Percentiles rank a stretch among this genome's conserved stretches.
Evolutionary conservation across 30 jellyfish, hydroid and myxozoan genomes (phyloP).

Genomic region (Chrysaora quinquecirrha): DNA sequence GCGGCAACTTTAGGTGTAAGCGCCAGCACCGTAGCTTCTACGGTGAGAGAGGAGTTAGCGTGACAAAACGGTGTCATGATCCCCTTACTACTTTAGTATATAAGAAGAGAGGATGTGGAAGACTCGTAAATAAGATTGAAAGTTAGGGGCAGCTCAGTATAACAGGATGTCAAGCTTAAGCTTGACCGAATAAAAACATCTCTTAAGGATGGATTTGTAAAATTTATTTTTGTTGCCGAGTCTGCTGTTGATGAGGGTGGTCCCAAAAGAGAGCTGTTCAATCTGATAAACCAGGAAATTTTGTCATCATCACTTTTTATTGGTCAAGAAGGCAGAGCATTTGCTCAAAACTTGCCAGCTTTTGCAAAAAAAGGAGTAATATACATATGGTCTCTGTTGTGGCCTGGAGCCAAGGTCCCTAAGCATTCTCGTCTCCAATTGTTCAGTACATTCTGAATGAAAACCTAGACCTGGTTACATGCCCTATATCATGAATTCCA

Average conservation of each 20-base stretch:
- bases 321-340: neutral
- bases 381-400: conserved; percentile 1
- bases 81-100: too few species aligned
- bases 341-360: neutral
- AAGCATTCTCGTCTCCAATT: conserved; percentile 19
- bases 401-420: conserved; percentile 25
- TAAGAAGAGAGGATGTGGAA: too few species aligned
- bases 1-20: too few species aligned
- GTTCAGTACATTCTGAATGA: neutral
- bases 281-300: neutral
- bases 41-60: too few species aligned
- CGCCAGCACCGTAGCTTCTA: too few species aligned
- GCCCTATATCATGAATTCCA: neutral
- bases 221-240: neutral
- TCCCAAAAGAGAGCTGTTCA: neutral
- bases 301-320: neutral
- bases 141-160: neutral
- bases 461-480: too few species aligned
- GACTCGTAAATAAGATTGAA: neutral
- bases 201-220: neutral
- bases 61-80: too few species aligned
- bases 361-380: neutral
- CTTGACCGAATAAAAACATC: neutral
- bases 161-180: neutral
- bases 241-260: neutral